Evolutionary conservation across 2,888 invertebrate genomes (phyloP).

Genomic region (Diaphora mendica): DNA sequence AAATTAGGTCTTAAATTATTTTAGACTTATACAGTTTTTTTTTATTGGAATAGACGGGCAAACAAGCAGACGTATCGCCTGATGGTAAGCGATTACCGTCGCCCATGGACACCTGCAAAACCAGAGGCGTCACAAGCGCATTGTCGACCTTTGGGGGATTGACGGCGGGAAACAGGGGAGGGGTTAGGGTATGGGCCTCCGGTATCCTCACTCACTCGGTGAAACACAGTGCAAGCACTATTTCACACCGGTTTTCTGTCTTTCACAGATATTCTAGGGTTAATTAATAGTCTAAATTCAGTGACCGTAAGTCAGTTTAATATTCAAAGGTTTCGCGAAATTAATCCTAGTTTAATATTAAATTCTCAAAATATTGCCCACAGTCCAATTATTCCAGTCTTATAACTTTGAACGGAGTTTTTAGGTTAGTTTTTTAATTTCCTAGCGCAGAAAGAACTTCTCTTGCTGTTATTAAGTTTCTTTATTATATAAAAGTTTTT

Average conservation of each 20-base stretch:
- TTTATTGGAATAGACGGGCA: no score
- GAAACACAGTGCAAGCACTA: no score
- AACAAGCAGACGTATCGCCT: no score
- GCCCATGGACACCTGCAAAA: no score
- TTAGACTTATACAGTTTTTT: background rate
- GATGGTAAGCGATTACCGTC: no score
- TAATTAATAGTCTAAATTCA: background rate
- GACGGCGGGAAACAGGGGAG: no score
- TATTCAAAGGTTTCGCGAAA: background rate
- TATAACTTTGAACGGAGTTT: slow-evolving; percentile 6
- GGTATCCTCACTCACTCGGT: no score
- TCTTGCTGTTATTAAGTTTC: background rate
- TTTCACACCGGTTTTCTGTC: no score
- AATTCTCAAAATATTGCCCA: slow-evolving; percentile 3
- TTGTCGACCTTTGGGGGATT: no score
- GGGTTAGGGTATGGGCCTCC: no score
- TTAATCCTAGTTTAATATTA: slow-evolving; percentile 10
- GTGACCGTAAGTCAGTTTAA: background rate
- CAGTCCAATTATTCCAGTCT: slow-evolving; percentile 15
- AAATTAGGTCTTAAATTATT: background rate
- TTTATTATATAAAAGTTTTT: background rate
- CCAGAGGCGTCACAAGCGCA: no score
- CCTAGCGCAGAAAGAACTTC: slow-evolving; percentile 1
- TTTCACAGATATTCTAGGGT: background rate
- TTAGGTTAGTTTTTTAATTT: slow-evolving; percentile 16